Base-by-base conservation (phyloP, 2,113 vertebrate species). In the Ctenodactylus gundi region DNA sequence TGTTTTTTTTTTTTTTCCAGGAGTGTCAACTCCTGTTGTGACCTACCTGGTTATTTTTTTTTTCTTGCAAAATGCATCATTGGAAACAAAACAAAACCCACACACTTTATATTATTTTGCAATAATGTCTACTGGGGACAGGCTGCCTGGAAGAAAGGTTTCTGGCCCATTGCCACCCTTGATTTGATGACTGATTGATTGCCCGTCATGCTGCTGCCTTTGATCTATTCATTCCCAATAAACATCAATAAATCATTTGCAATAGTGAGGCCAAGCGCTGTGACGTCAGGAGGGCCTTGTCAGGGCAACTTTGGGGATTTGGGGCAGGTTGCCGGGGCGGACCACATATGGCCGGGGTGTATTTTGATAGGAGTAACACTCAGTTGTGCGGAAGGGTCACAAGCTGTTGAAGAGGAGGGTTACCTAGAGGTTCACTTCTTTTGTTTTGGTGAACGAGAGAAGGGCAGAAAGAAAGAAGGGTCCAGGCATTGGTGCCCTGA, bases 181-280 rank as follows among this genome's bases (percentile, higher is more conserved):
- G 99, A 99, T 99, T 99, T 99, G 99, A 99, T 98, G 98, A 98
- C 98, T 99, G 99, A 99, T 99, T 99, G 99, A 99, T 99, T 97
- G 98, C 98, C 99, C 97, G 98, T 99, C 99, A 99, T 98, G 98
- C 97, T 97, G 98, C 97, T 98, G 98, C 98, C 99, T 99, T 99
- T 99, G 99, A 99, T 99, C 99, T 99, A 99, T 99, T 99, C 99
- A 99, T 99, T 99, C 98, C 99, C 98, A 98, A 99, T 99, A 99
- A 99, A 99, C 99, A 99, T 99, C 99, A 99, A 99, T 99, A 99
- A 99, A 99, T 99, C 99, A 99, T 98, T 98, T 95, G 97, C 98
- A 97, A 97, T 98, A 98, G 99, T 98, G 99, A 98, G 98, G 98
- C 98, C 97, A 97, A 98, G 96, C 98, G 98, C 98, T 81, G 97